Evolutionary conservation across 2,888 invertebrate species (phyloP).

Genomic region (Lutraria lutraria): DNA sequence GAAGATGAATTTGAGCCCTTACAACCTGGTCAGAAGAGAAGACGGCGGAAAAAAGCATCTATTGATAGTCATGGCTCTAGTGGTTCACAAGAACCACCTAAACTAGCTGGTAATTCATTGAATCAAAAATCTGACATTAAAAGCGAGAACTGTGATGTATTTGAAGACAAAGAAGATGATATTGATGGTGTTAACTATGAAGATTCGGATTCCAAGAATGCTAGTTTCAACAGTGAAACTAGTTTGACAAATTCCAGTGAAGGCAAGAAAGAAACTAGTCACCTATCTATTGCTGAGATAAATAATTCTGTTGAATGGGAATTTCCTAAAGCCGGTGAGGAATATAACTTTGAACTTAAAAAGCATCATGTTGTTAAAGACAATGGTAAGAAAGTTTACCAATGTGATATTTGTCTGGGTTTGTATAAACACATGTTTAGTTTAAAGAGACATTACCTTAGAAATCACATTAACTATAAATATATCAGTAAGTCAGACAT

Average conservation of each 20-base stretch:
- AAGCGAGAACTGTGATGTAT: neutral
- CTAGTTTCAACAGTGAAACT: neutral
- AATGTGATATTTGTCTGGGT: conserved; percentile 88
- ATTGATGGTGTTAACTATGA: neutral
- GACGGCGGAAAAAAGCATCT: conserved; percentile 60
- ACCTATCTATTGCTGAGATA: conserved; percentile 55
- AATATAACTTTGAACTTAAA: conserved; percentile 72
- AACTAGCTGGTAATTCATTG: neutral
- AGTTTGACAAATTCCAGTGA: conserved; percentile 27
- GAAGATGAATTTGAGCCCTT: conserved; percentile 62
- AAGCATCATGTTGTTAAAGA: conserved; percentile 61
- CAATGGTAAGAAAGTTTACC: conserved; percentile 87
- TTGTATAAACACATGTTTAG: conserved; percentile 88
- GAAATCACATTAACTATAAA: conserved; percentile 87
- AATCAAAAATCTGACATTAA: conserved; percentile 12
- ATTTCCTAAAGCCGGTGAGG: conserved; percentile 63
- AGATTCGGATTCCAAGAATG: conserved; percentile 8
- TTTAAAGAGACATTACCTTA: conserved; percentile 88
- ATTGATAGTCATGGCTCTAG: conserved; percentile 28
- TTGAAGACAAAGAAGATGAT: neutral
- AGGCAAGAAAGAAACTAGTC: conserved; percentile 35
- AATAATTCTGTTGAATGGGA: conserved; percentile 68
- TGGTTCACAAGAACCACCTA: neutral
- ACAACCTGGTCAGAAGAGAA: conserved; percentile 61
- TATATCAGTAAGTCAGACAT: conserved; percentile 87